These are phyloP conservation scores for Trichosurus vulpecula DNA, from an alignment of 2,797 vertebrate genomes.

Conservation along the genomic window DNA sequence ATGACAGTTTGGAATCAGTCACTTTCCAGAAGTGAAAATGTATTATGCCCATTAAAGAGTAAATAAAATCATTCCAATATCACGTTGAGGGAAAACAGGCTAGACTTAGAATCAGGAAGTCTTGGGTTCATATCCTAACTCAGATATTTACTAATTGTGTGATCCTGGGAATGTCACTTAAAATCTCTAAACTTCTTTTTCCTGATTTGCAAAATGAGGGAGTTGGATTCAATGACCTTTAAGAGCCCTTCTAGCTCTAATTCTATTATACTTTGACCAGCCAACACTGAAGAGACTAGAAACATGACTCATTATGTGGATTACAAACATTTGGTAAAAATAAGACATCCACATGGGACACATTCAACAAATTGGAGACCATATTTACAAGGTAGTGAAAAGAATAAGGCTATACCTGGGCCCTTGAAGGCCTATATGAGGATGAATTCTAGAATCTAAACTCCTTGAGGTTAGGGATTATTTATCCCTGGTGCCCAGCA, in stretches of 20 bases:
- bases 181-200: neutral
- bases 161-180: neutral
- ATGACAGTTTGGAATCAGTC: neutral
- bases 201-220: neutral
- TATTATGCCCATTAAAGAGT: neutral
- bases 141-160: neutral
- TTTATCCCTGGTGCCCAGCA: neutral
- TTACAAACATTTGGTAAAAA: neutral
- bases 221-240: neutral
- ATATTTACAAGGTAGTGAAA: neutral
- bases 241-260: neutral
- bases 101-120: neutral
- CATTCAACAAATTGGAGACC: neutral
- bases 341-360: neutral
- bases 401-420: neutral
- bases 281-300: neutral
- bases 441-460: neutral
- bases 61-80: neutral
- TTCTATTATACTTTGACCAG: no score
- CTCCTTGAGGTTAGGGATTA: neutral
- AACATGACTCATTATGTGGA: neutral
- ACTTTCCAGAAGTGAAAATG: neutral
- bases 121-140: neutral
- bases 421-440: neutral
- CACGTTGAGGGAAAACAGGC: neutral